Conservation (phyloP, 2,888 invertebrate species). For the Pseudoips prasinana region DNA sequence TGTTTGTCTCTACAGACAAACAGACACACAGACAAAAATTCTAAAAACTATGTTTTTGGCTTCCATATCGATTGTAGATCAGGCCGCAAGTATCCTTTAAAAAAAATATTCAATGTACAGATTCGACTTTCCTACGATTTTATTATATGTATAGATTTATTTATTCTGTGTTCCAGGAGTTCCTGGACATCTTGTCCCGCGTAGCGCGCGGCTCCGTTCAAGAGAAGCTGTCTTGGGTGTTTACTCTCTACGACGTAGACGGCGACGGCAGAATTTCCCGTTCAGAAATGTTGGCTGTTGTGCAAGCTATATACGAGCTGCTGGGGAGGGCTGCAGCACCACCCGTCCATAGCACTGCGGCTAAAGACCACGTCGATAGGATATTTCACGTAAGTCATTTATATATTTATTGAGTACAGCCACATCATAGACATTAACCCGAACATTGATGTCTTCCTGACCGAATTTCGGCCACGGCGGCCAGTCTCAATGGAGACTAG, state of each 20-base stretch:
- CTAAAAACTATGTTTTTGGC: too few species aligned
- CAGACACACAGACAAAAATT: too few species aligned
- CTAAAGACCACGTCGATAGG: constrained; percentile 91
- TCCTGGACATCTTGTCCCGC: constrained; percentile 90
- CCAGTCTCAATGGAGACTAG: neutral
- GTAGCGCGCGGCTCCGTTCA: constrained; percentile 91
- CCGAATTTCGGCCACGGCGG: neutral
- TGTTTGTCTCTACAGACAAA: too few species aligned
- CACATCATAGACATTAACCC: neutral
- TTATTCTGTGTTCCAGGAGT: constrained; percentile 85
- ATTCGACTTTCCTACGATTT: too few species aligned
- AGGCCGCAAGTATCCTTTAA: too few species aligned
- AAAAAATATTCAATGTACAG: too few species aligned
- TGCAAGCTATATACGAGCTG: constrained; percentile 92
- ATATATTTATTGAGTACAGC: too few species aligned
- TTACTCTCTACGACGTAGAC: constrained; percentile 93
- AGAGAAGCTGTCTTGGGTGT: constrained; percentile 94
- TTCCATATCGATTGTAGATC: too few species aligned
- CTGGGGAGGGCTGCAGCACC: constrained; percentile 90
- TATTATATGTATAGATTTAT: too few species aligned
- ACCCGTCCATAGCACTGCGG: constrained; percentile 86
- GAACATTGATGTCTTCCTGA: too few species aligned
- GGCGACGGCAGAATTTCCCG: constrained; percentile 93
- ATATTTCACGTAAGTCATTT: constrained; percentile 88
- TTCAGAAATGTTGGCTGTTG: constrained; percentile 92